Conservation (phyloP, 2,797 vertebrate genomes). For the Thripadectes ignobilis region DNA sequence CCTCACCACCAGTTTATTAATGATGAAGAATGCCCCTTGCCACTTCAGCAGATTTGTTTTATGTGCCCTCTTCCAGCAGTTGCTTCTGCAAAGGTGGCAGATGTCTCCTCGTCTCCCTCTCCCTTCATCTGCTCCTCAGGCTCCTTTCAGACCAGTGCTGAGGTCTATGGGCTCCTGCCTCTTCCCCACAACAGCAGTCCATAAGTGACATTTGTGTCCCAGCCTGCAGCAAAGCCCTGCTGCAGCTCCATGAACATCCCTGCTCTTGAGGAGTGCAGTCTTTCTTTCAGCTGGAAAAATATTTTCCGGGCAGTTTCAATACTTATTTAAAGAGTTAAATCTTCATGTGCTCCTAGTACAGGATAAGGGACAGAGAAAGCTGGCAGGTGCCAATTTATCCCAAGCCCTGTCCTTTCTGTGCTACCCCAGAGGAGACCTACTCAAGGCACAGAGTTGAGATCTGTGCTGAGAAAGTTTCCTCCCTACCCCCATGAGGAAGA, state of each 20-base stretch:
- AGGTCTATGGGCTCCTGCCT: neutral
- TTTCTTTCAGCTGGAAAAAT: neutral
- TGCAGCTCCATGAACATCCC: neutral
- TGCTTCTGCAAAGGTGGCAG: neutral
- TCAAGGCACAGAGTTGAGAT: neutral
- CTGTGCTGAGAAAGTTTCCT: neutral
- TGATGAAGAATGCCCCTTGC: neutral
- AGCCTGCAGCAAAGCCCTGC: neutral
- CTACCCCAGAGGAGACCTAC: neutral
- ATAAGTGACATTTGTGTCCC: neutral
- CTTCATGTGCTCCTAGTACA: accelerated
- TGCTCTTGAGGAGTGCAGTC: neutral
- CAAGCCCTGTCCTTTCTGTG: neutral
- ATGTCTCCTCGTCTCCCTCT: neutral
- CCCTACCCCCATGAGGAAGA: neutral
- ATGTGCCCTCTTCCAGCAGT: accelerated
- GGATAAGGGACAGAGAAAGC: neutral
- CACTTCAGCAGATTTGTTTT: neutral
- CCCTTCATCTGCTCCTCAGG: neutral
- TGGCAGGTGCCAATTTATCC: neutral
- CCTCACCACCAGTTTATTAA: neutral
- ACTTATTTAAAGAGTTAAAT: neutral
- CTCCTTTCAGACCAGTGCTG: neutral
- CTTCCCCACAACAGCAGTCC: neutral
- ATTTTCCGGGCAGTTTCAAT: neutral